phyloP scores from a whole-genome alignment of 2,888 invertebrate genomes.

The Acheta domesticus region DNA sequence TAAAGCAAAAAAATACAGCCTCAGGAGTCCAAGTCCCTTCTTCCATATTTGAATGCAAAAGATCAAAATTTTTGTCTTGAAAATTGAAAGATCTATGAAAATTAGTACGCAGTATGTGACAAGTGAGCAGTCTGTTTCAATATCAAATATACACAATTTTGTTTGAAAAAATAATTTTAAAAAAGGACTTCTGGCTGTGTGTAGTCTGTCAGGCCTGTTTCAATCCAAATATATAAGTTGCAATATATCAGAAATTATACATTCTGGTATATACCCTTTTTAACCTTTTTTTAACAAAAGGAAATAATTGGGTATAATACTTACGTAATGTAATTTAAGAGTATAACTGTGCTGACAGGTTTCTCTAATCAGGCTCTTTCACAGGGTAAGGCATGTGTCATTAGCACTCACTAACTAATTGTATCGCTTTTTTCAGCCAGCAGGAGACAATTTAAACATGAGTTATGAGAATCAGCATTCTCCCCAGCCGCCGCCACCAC shows the following conservation, averaged over 20 bases:
- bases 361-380: neutral
- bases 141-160: too few species aligned
- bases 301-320: too few species aligned
- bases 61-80: too few species aligned
- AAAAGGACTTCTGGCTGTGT: constrained; percentile 2
- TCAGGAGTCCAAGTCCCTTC: neutral
- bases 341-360: neutral
- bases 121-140: too few species aligned
- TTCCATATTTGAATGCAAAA: too few species aligned
- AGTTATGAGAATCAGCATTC: constrained; percentile 36
- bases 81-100: too few species aligned
- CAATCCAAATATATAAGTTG: neutral
- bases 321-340: too few species aligned
- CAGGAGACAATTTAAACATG: constrained; percentile 48
- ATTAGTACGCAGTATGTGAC: too few species aligned
- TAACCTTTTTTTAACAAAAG: too few species aligned
- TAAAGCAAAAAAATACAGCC: constrained; percentile 24
- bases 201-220: neutral
- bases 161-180: too few species aligned
- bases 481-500: constrained; percentile 25
- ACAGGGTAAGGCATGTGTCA: neutral
- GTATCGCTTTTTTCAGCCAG: constrained; percentile 45
- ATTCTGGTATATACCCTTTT: too few species aligned
- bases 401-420: neutral
- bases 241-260: too few species aligned